These are phyloP conservation scores for Columba livia DNA, from an alignment of 2,113 vertebrate genomes.

Conservation along the genomic window DNA sequence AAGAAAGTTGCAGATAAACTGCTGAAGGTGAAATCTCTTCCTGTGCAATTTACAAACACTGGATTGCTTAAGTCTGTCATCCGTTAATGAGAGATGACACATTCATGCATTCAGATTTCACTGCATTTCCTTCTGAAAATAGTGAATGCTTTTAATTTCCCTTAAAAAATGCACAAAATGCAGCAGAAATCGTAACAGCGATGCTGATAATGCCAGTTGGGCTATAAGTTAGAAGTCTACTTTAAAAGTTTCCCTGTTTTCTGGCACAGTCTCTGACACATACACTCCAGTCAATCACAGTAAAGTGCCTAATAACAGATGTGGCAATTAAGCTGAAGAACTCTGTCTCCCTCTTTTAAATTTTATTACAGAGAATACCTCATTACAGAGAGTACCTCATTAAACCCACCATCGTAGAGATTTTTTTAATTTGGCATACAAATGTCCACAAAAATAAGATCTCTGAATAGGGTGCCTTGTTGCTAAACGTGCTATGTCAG, in stretches of 20 bases:
- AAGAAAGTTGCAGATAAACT: neutral
- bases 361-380: constrained; percentile 68
- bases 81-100: neutral
- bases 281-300: constrained; percentile 78
- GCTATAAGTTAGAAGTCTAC: constrained; percentile 32
- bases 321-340: constrained; percentile 77
- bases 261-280: constrained; percentile 70
- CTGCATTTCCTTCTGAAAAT: neutral
- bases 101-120: neutral
- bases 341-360: constrained; percentile 62
- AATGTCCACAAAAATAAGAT: constrained; percentile 42
- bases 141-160: neutral
- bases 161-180: neutral
- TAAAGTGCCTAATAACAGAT: constrained; percentile 76
- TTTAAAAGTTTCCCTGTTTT: constrained; percentile 55
- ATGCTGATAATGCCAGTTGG: constrained; percentile 42
- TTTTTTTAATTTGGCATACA: constrained; percentile 42
- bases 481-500: constrained; percentile 29
- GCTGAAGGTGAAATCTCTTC: neutral
- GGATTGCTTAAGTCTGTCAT: neutral
- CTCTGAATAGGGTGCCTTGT: constrained; percentile 17
- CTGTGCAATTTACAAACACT: neutral
- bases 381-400: constrained; percentile 66
- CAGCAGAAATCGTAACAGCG: constrained; percentile 31
- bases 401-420: constrained; percentile 47